Evolutionary conservation across 1,140 invertebrate species (phyloP).

Genomic region (Agrilus planipennis): DNA sequence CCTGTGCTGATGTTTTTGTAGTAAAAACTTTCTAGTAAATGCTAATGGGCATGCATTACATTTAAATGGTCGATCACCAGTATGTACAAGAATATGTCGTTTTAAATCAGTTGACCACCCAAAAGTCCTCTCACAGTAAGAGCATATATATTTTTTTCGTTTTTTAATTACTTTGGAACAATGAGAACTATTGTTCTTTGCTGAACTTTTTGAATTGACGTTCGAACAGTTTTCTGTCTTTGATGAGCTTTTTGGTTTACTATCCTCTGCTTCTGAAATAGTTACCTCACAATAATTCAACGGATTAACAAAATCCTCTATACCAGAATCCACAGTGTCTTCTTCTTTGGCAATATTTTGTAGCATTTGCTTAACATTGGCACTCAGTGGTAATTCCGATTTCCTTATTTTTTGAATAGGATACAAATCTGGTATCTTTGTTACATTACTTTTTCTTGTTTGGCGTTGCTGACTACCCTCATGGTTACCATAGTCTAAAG

Average conservation of each 20-base stretch:
- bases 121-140: conserved; percentile 27
- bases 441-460: conserved; percentile 8
- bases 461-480: no score
- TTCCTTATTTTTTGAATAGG: conserved; percentile 6
- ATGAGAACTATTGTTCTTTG: no score
- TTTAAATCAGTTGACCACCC: conserved; percentile 33
- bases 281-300: conserved; percentile 24
- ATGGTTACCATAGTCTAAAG: no score
- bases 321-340: conserved; percentile 3
- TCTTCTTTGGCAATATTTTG: conserved; percentile 11
- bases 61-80: conserved; percentile 13
- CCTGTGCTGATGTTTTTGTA: conserved; percentile 31
- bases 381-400: conserved; percentile 5
- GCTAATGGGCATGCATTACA: conserved; percentile 11
- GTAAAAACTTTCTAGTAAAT: conserved; percentile 31
- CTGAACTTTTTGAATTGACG: no score
- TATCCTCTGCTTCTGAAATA: no score
- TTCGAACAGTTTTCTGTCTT: no score
- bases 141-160: conserved; percentile 27
- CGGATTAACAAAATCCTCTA: conserved; percentile 16
- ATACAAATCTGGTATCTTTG: conserved; percentile 11
- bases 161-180: no score
- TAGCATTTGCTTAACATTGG: not conserved
- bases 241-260: no score
- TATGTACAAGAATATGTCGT: conserved; percentile 13